Conservation (phyloP, 2,113 vertebrate genomes). For the Dermatemys mawii region DNA sequence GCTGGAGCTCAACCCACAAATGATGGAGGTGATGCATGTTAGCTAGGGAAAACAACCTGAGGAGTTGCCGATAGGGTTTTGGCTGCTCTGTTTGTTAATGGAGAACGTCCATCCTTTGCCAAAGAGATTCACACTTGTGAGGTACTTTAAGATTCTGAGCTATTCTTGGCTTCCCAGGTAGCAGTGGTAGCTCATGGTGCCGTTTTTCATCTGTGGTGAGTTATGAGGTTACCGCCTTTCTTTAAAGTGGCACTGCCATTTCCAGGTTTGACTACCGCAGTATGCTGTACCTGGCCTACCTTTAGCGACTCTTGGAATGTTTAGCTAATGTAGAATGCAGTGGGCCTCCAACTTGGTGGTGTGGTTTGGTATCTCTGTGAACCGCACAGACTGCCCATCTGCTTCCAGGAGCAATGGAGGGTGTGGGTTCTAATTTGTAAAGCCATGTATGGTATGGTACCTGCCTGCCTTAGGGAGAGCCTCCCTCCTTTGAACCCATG, state of each 20-base stretch:
- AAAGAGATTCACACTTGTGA: not conserved
- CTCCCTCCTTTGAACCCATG: accelerated
- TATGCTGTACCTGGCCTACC: not conserved
- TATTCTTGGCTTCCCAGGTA: not conserved
- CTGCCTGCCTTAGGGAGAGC: not conserved
- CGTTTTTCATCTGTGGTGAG: not conserved
- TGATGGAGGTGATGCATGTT: not conserved
- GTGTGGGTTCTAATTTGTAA: accelerated
- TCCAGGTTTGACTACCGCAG: not conserved
- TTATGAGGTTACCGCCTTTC: not conserved
- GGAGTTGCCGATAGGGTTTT: not conserved
- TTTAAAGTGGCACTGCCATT: not conserved
- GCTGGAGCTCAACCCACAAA: not conserved
- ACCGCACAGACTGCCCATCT: not conserved
- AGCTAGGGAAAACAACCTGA: not conserved
- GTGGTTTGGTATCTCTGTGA: not conserved
- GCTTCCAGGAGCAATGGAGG: not conserved
- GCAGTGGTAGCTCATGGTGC: not conserved
- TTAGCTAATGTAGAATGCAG: accelerated
- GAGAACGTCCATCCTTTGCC: accelerated
- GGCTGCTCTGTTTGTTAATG: not conserved
- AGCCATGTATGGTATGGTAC: not conserved
- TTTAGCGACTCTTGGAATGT: not conserved
- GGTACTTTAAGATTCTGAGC: not conserved
- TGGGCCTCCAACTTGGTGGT: accelerated